A percentile compares a stretch with the other conserved stretches of the same genome.
phyloP scores from a whole-genome alignment of 2,888 invertebrate genomes.

The Netelia inedita region DNA sequence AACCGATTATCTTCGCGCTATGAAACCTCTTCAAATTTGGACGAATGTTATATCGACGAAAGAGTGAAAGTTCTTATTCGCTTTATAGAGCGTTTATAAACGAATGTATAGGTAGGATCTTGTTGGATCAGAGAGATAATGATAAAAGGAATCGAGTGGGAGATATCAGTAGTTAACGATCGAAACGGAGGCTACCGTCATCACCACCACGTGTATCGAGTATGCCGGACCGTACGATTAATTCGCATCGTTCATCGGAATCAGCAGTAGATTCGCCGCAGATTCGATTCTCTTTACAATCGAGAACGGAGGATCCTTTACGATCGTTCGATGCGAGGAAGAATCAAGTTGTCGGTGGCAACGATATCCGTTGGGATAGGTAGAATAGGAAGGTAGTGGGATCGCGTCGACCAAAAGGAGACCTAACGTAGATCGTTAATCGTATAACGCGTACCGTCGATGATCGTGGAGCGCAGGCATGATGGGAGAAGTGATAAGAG shows the following conservation, averaged over 20 bases:
- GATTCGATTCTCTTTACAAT: not conserved
- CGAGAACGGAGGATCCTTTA: not conserved
- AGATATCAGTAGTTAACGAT: not conserved
- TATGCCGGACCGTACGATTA: slow-evolving; percentile 10
- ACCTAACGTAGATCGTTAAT: not conserved
- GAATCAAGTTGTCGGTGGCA: not conserved
- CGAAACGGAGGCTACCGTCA: not conserved
- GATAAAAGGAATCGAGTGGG: not conserved
- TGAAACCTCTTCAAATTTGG: no score
- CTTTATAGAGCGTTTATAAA: not conserved
- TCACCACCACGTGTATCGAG: slow-evolving; percentile 40
- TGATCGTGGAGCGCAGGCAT: slow-evolving; percentile 66
- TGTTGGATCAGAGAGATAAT: slow-evolving; percentile 19
- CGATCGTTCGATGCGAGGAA: not conserved
- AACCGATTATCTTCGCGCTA: no score
- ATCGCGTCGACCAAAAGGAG: no score
- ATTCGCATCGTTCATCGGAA: slow-evolving; percentile 2
- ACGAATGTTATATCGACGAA: no score
- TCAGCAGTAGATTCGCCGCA: no score
- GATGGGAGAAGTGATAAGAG: slow-evolving; percentile 80
- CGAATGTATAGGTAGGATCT: no score
- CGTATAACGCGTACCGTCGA: slow-evolving; percentile 16
- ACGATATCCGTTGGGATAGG: no score
- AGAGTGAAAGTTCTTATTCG: not conserved
- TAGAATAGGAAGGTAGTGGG: no score